phyloP scores from a whole-genome alignment of 1,140 invertebrate genomes.

The Kradibia gibbosae region DNA sequence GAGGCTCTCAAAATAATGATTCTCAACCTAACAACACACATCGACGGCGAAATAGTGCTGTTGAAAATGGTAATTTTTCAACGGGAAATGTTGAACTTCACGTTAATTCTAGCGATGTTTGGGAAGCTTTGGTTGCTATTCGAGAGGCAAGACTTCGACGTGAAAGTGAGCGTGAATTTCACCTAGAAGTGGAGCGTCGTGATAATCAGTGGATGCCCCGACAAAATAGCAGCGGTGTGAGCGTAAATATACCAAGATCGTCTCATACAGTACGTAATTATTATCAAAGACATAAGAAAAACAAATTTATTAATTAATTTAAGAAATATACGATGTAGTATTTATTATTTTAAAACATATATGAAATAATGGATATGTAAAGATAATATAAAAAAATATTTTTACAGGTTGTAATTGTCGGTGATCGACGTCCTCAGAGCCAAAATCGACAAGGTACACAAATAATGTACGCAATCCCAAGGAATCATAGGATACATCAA shows the following conservation, averaged over 20 bases:
- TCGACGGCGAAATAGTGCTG: constrained; percentile 57
- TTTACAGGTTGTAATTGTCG: constrained; percentile 65
- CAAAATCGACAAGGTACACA: constrained; percentile 62
- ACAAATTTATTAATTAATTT: neutral
- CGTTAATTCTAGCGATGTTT: constrained; percentile 75
- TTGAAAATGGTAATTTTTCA: constrained; percentile 59
- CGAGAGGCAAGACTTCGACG: constrained; percentile 77
- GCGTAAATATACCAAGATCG: constrained; percentile 59
- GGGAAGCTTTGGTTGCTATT: constrained; percentile 79
- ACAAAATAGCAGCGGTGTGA: constrained; percentile 55
- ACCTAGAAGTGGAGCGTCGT: constrained; percentile 38
- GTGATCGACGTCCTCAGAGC: constrained; percentile 60
- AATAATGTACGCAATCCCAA: constrained; percentile 66
- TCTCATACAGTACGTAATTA: constrained; percentile 60
- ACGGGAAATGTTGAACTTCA: constrained; percentile 68
- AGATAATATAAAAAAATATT: no score
- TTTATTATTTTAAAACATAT: constrained; percentile 2
- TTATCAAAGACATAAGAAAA: neutral
- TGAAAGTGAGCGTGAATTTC: constrained; percentile 66
- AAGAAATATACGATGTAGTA: neutral
- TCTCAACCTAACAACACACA: constrained; percentile 9
- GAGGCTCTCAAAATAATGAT: constrained; percentile 26
- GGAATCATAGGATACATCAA: constrained; percentile 77
- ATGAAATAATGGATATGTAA: no score
- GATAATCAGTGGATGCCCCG: constrained; percentile 50